These are phyloP conservation scores for Nannoperca obscura DNA, from an alignment of 2,797 vertebrate species.

Conservation along the genomic window DNA sequence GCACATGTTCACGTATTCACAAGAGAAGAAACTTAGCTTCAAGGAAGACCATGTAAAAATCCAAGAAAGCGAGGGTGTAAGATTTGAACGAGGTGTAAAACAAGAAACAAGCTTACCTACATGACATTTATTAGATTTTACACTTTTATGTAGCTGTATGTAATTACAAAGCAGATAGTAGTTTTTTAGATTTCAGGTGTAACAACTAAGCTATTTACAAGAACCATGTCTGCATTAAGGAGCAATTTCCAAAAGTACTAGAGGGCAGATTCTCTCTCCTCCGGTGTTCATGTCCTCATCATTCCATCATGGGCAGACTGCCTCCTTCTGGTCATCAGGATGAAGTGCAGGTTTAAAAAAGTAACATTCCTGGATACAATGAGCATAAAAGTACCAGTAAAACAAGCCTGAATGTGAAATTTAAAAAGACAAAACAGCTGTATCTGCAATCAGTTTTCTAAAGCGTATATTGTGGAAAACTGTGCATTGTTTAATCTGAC, in stretches of 20 bases:
- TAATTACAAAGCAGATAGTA: background rate
- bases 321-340: conserved; percentile 34
- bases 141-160: background rate
- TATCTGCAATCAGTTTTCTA: background rate
- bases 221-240: background rate
- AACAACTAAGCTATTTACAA: background rate
- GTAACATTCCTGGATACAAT: background rate
- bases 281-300: background rate
- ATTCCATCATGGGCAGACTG: conserved; percentile 11
- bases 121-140: background rate
- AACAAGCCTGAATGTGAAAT: background rate
- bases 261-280: background rate
- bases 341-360: conserved; percentile 17
- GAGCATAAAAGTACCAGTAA: background rate
- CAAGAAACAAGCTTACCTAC: background rate
- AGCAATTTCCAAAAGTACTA: background rate
- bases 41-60: background rate
- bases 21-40: background rate
- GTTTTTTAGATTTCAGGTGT: background rate
- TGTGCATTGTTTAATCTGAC: background rate
- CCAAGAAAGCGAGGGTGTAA: too few relatives aligned
- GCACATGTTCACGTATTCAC: background rate
- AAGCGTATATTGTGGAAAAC: background rate
- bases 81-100: too few relatives aligned
- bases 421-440: background rate